Evolutionary conservation across 1,140 invertebrate genomes (phyloP).

Genomic region (Apis florea): DNA sequence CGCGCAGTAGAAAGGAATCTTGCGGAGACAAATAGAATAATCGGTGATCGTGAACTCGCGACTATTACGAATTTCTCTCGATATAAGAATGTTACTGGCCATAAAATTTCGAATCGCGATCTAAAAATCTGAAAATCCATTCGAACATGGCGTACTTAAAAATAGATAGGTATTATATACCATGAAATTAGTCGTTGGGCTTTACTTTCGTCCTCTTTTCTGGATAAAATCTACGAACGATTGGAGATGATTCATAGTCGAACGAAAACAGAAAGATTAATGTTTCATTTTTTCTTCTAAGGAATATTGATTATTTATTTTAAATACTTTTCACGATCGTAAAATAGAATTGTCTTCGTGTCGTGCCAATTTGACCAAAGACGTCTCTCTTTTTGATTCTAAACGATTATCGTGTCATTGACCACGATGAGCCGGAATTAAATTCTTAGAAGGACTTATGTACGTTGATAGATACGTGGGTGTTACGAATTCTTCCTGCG

Average conservation of each 20-base stretch:
- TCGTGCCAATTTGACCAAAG: not conserved
- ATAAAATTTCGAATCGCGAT: constrained; percentile 1
- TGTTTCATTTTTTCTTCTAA: not conserved
- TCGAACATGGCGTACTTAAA: not conserved
- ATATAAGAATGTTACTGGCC: not conserved
- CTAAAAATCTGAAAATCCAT: not conserved
- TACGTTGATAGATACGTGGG: not conserved
- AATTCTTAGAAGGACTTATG: constrained; percentile 1
- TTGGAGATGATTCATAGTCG: not conserved
- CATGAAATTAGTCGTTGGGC: not conserved
- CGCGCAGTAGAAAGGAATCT: not conserved
- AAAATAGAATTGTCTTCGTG: not conserved
- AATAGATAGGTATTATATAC: not conserved
- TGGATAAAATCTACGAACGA: not conserved
- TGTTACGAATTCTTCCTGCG: not conserved
- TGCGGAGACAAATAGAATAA: not conserved
- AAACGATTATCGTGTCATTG: not conserved
- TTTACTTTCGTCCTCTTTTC: not conserved
- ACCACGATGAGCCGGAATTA: constrained; percentile 30
- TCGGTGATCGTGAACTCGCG: not conserved
- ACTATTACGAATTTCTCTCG: not conserved
- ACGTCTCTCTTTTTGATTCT: not conserved
- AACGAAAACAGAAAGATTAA: not conserved
- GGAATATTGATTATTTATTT: not conserved
- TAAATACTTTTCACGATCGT: not conserved